Conservation (phyloP, 2,113 vertebrate genomes). For the Odontesthes bonariensis region DNA sequence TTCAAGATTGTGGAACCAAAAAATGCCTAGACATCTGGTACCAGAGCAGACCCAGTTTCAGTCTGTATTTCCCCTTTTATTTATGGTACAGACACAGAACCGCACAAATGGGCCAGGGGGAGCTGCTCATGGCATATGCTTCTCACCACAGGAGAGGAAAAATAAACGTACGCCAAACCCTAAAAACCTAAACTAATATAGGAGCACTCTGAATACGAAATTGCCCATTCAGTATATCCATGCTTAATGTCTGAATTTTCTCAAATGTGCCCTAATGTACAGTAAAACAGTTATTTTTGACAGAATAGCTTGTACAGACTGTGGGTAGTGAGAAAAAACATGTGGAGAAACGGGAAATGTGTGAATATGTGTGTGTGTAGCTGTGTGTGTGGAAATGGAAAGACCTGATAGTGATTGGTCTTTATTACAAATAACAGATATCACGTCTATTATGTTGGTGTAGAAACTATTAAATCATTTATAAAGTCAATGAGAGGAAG, state of each 20-base stretch:
- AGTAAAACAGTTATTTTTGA: constrained; percentile 53
- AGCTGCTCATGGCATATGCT: constrained; percentile 51
- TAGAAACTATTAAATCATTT: constrained; percentile 14
- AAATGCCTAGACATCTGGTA: constrained; percentile 61
- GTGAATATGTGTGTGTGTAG: background rate
- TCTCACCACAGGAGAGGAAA: constrained; percentile 74
- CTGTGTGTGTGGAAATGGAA: constrained; percentile 13
- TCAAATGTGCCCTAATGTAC: constrained; percentile 59
- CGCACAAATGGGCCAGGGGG: constrained; percentile 67
- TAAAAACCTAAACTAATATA: constrained; percentile 68
- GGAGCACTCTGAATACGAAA: constrained; percentile 56
- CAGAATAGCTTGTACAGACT: constrained; percentile 32
- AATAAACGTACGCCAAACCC: constrained; percentile 69
- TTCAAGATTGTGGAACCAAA: constrained; percentile 35
- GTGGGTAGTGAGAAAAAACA: constrained; percentile 31
- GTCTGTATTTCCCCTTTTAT: constrained; percentile 58
- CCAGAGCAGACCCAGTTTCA: constrained; percentile 33
- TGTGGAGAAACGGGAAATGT: constrained; percentile 12
- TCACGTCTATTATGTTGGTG: constrained; percentile 22
- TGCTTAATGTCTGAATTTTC: constrained; percentile 40
- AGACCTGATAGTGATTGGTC: constrained; percentile 7
- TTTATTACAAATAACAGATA: constrained; percentile 43
- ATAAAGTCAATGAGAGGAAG: constrained; percentile 18
- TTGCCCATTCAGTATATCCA: constrained; percentile 58
- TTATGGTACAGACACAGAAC: constrained; percentile 73